Evolutionary conservation across 1,140 invertebrate species (phyloP).

Genomic region (Atopsyche davidsoni): DNA sequence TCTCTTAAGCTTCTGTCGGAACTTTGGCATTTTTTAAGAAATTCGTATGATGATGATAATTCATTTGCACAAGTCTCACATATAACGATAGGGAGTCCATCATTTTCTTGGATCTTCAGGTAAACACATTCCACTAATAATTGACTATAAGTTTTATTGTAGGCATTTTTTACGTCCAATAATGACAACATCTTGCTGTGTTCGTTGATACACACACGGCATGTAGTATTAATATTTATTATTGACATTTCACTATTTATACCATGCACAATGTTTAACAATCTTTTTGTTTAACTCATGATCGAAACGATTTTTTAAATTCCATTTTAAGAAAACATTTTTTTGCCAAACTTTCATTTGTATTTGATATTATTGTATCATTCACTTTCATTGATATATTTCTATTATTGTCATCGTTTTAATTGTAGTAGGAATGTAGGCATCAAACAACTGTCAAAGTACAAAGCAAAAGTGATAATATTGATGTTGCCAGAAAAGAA

Average conservation of each 20-base stretch:
- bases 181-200: conserved; percentile 7
- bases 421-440: too few species aligned
- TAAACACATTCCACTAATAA: conserved; percentile 9
- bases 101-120: conserved; percentile 7
- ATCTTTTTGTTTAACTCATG: too few species aligned
- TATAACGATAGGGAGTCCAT: conserved; percentile 14
- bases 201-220: conserved; percentile 5
- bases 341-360: too few species aligned
- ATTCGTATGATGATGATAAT: conserved; percentile 6
- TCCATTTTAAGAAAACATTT: too few species aligned
- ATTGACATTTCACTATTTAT: neutral
- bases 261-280: too few species aligned
- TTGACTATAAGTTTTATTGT: neutral
- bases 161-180: conserved; percentile 4
- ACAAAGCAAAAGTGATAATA: too few species aligned
- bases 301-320: too few species aligned
- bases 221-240: neutral
- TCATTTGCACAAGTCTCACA: conserved; percentile 9
- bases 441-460: too few species aligned
- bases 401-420: too few species aligned
- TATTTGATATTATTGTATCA: too few species aligned
- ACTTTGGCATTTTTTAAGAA: conserved; percentile 12
- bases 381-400: too few species aligned
- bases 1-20: conserved; percentile 16
- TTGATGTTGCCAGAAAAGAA: too few species aligned